These are phyloP conservation scores for Deilephila porcellus DNA, from an alignment of 2,888 invertebrate species.

Conservation along the genomic window DNA sequence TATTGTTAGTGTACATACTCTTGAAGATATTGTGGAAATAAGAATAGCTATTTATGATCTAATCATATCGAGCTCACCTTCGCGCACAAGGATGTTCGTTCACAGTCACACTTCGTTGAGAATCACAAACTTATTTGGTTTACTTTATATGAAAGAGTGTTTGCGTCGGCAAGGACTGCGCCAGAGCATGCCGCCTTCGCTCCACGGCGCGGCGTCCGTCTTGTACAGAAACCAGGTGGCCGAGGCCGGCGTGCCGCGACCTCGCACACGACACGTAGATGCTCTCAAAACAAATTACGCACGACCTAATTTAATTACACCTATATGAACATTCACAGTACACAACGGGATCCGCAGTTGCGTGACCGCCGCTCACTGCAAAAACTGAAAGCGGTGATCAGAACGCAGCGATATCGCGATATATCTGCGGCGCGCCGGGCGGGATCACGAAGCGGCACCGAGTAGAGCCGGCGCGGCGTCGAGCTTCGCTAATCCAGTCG, in stretches of 20 bases:
- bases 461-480: constrained; percentile 76
- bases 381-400: constrained; percentile 6
- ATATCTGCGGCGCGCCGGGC: not conserved
- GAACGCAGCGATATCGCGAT: not conserved
- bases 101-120: not conserved
- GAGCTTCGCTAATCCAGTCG: constrained; percentile 82
- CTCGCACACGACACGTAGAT: not conserved
- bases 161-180: not conserved
- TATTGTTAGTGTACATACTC: too few species aligned
- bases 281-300: constrained; percentile 30
- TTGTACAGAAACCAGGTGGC: not conserved
- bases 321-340: constrained; percentile 12
- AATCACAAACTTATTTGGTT: not conserved
- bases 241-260: not conserved
- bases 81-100: not conserved
- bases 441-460: not conserved
- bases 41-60: not conserved
- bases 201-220: not conserved
- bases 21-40: too few species aligned
- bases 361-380: constrained; percentile 11
- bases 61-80: not conserved
- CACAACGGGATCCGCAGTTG: constrained; percentile 21
- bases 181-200: not conserved
- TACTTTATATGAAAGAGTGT: not conserved
- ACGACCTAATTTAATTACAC: constrained; percentile 49